These are phyloP conservation scores for Xestia xanthographa DNA, from an alignment of 2,888 invertebrate genomes.

Conservation along the genomic window DNA sequence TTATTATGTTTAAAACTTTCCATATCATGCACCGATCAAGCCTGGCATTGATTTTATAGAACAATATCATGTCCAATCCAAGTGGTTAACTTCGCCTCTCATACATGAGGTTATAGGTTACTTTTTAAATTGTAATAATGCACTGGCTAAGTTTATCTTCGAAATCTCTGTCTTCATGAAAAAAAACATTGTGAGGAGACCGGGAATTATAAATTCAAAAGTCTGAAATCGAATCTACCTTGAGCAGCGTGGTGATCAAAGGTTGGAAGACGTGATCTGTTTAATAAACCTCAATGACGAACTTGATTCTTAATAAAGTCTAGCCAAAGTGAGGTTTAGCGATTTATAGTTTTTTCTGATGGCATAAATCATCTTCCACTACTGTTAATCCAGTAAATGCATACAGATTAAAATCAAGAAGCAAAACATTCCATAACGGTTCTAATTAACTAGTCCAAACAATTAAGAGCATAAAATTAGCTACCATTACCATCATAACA, in stretches of 20 bases:
- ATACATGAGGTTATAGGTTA: neutral
- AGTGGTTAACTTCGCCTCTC: neutral
- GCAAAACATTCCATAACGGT: conserved; percentile 16
- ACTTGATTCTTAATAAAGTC: neutral
- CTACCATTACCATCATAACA: neutral
- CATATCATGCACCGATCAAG: neutral
- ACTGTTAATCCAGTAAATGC: neutral
- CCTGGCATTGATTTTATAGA: neutral
- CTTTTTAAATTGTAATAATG: neutral
- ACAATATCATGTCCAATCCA: neutral
- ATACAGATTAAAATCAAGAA: conserved; percentile 3
- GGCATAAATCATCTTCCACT: neutral
- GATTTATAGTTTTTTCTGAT: neutral
- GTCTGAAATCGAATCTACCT: neutral
- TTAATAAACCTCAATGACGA: neutral
- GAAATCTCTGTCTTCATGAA: neutral
- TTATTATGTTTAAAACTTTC: conserved; percentile 6
- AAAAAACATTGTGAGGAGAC: neutral
- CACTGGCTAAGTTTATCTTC: neutral
- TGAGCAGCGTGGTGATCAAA: neutral
- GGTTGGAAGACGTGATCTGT: no score
- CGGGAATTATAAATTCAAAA: neutral
- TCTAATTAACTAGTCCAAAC: conserved; percentile 9
- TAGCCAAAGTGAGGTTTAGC: neutral
- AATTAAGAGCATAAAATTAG: conserved; percentile 11